phyloP scores from a whole-genome alignment of 2,797 vertebrate species.

The Graptemys geographica region DNA sequence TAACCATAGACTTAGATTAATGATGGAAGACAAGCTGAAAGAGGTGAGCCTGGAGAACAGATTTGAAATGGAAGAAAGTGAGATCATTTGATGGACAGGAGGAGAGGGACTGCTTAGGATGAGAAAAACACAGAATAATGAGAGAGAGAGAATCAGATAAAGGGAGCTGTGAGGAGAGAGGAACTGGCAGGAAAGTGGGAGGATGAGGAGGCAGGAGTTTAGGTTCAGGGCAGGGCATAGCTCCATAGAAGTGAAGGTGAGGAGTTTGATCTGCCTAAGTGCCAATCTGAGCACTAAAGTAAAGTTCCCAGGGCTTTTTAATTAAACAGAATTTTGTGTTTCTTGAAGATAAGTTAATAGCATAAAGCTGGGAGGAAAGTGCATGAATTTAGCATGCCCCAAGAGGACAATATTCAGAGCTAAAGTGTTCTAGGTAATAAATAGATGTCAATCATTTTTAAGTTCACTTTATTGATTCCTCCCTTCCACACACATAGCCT shows the following conservation, averaged over 20 bases:
- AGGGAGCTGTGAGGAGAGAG: not conserved
- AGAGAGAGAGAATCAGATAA: not conserved
- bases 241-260: not conserved
- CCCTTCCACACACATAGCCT: not conserved
- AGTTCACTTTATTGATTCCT: not conserved
- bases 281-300: not conserved
- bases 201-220: accelerated
- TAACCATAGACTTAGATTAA: not conserved
- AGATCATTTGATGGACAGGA: not conserved
- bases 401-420: not conserved
- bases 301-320: accelerated
- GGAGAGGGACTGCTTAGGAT: not conserved
- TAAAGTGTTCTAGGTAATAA: slow-evolving; percentile 1
- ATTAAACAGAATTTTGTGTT: not conserved
- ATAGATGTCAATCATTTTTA: not conserved
- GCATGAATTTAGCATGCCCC: not conserved
- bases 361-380: not conserved
- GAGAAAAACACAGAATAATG: not conserved
- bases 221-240: not conserved
- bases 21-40: not conserved
- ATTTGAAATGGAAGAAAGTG: not conserved
- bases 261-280: not conserved
- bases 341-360: not conserved
- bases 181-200: not conserved
- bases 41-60: not conserved